Percentiles rank a stretch among this genome's conserved stretches.
Conservation (phyloP, 1,140 invertebrate genomes). For the Aphelinus certus region DNA sequence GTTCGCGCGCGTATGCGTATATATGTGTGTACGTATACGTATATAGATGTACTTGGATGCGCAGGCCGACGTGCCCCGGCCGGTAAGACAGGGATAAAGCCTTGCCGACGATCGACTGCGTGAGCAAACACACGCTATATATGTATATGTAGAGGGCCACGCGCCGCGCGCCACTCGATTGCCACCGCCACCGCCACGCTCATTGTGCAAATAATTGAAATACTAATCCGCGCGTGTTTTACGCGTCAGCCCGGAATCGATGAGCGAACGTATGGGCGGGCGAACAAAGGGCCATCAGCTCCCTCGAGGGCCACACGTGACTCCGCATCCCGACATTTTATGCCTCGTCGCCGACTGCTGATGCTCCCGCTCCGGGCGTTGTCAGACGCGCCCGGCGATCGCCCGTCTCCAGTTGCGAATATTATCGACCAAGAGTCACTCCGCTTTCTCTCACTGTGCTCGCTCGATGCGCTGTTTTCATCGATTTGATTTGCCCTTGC, state of each 20-base stretch:
- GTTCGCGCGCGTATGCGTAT: no score
- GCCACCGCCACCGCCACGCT: conserved; percentile 32
- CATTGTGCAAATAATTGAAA: conserved; percentile 65
- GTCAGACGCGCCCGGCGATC: no score
- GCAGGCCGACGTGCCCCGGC: conserved; percentile 27
- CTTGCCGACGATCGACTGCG: conserved; percentile 52
- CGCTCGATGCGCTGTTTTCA: no score
- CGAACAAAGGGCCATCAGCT: conserved; percentile 23
- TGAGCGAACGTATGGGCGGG: conserved; percentile 32
- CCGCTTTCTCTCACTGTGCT: no score
- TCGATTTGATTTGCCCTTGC: no score
- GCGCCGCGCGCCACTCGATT: conserved; percentile 55
- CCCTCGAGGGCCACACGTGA: conserved; percentile 60
- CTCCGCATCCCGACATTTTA: conserved; percentile 49
- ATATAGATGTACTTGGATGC: no score
- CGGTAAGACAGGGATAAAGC: conserved; percentile 45
- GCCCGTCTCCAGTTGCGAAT: no score
- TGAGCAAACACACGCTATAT: conserved; percentile 32
- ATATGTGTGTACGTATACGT: no score
- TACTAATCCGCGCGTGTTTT: conserved; percentile 56
- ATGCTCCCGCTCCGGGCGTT: neutral
- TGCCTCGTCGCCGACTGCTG: conserved; percentile 9
- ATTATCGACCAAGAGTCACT: no score
- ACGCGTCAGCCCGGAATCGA: conserved; percentile 56
- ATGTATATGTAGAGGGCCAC: conserved; percentile 57